phyloP scores from a whole-genome alignment of 1,140 invertebrate genomes.

The Chironomus tepperi region DNA sequence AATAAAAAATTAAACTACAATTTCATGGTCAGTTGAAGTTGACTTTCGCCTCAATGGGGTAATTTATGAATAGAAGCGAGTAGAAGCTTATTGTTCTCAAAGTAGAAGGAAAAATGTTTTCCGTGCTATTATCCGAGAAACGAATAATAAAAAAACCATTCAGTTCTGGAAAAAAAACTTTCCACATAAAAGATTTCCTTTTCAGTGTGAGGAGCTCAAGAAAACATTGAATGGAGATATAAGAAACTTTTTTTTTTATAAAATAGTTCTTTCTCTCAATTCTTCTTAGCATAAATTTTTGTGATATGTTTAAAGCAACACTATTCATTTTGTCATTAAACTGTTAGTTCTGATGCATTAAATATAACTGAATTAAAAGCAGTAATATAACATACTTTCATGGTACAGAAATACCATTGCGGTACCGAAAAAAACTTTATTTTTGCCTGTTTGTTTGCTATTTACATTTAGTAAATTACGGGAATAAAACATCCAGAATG shows the following conservation, averaged over 20 bases:
- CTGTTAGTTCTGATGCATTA: no score
- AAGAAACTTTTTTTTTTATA: background rate
- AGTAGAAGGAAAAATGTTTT: background rate
- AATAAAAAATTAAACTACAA: conserved; percentile 17
- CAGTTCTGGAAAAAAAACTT: background rate
- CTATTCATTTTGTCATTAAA: no score
- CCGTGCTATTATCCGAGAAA: background rate
- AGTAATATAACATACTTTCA: no score
- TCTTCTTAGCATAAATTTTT: no score
- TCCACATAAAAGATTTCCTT: conserved; percentile 2
- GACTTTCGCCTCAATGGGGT: conserved; percentile 18
- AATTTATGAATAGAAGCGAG: conserved; percentile 19
- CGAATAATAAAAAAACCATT: conserved; percentile 14
- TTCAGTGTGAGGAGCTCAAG: conserved; percentile 4
- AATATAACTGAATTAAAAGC: no score
- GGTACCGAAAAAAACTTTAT: no score
- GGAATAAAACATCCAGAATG: no score
- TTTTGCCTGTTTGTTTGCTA: no score
- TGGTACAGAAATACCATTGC: no score
- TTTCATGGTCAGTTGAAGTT: conserved; percentile 22
- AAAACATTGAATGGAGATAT: background rate
- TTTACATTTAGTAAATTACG: no score
- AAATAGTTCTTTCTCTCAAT: conserved; percentile 2
- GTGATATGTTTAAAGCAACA: no score
- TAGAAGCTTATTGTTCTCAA: conserved; percentile 12